These are phyloP conservation scores for Hydrolagus affinis DNA, from an alignment of 2,113 vertebrate species.

Conservation along the genomic window DNA sequence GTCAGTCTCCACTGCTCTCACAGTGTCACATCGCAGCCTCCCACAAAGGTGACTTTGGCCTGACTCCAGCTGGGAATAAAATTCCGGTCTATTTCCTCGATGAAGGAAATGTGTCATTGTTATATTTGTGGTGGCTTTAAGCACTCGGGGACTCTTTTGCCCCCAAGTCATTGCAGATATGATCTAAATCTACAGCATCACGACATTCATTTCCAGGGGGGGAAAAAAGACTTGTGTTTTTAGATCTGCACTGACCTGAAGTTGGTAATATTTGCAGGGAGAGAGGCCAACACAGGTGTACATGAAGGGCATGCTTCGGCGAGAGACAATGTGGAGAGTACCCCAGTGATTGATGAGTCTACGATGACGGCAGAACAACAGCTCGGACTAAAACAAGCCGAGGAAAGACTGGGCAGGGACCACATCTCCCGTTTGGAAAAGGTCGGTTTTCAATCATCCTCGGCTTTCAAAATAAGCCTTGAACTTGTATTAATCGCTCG, in stretches of 20 bases:
- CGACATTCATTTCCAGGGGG: background rate
- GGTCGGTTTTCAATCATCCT: slow-evolving; percentile 50
- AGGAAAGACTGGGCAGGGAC: slow-evolving; percentile 90
- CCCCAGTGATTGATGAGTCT: slow-evolving; percentile 59
- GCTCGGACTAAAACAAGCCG: slow-evolving; percentile 90
- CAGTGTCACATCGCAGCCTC: too few species aligned
- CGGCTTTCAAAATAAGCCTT: background rate
- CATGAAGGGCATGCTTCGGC: slow-evolving; percentile 57
- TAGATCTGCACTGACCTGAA: background rate
- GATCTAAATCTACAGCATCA: background rate
- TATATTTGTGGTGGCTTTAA: too few species aligned
- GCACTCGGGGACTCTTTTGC: too few species aligned
- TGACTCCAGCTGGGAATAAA: too few species aligned
- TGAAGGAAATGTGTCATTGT: too few species aligned
- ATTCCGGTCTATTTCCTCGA: too few species aligned
- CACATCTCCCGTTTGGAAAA: slow-evolving; percentile 88
- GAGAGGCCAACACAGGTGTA: slow-evolving; percentile 54
- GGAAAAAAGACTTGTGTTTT: background rate
- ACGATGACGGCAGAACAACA: slow-evolving; percentile 77
- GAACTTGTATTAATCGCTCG: too few species aligned
- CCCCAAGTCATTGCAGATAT: background rate
- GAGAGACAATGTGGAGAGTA: slow-evolving; percentile 39
- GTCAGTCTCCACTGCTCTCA: too few species aligned
- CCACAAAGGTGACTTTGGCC: too few species aligned
- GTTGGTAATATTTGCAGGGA: slow-evolving; percentile 50